Evolutionary conservation across 2,113 vertebrate genomes (phyloP).

Genomic region (Nansenia antarctica): DNA sequence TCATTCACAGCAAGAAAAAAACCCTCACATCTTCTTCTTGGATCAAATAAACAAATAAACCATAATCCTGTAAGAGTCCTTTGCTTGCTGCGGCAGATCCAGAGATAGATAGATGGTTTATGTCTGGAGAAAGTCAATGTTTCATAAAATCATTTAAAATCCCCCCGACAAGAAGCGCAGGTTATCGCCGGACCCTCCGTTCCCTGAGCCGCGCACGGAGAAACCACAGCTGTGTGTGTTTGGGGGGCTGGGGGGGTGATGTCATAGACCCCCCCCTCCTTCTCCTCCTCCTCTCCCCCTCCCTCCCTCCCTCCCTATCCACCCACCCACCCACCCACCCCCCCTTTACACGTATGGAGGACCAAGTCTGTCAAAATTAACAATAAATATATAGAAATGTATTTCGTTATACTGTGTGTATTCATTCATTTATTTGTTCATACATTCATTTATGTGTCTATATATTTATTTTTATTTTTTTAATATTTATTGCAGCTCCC

Average conservation of each 20-base stretch:
- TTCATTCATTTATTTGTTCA: too few relatives aligned
- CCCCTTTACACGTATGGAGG: too few relatives aligned
- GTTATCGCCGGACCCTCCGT: conserved; percentile 68
- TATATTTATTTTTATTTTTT: conserved; percentile 34
- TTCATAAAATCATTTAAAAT: too few relatives aligned
- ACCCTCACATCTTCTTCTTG: conserved; percentile 72
- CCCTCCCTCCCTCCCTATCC: conserved; percentile 54
- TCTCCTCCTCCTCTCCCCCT: conserved; percentile 55
- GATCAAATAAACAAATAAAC: conserved; percentile 50
- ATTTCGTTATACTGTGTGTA: too few relatives aligned
- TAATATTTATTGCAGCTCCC: not conserved
- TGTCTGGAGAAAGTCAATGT: conserved; percentile 11
- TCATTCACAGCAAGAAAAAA: conserved; percentile 54
- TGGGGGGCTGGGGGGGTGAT: conserved; percentile 70
- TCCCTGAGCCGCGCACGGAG: conserved; percentile 71
- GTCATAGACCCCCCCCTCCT: conserved; percentile 62
- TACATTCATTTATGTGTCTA: too few relatives aligned
- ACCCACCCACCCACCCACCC: too few relatives aligned
- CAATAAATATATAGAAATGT: too few relatives aligned
- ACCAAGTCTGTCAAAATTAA: too few relatives aligned
- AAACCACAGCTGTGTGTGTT: conserved; percentile 65
- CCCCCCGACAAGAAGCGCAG: conserved; percentile 65
- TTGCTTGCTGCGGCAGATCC: conserved; percentile 67
- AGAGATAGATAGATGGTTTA: conserved; percentile 51
- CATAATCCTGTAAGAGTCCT: conserved; percentile 68